Base-by-base conservation (phyloP, 1,140 invertebrate species). In the Tetramorium alpestre region DNA sequence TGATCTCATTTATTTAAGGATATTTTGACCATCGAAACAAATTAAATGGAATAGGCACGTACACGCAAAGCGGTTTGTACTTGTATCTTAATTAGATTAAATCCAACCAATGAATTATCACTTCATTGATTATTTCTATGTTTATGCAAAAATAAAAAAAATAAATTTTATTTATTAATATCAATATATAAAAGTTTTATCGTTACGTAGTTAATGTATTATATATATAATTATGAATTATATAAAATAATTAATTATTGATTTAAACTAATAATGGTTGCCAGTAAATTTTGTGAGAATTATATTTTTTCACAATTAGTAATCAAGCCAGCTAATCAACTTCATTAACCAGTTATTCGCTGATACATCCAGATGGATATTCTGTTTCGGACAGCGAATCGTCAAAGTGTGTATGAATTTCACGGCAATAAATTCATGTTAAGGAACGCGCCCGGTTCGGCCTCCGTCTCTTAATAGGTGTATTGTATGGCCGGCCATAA, bases 401-500 rank as follows among this genome's bases (percentile, higher is more conserved):
- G 67, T 75, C 80, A 38, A 62, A 60, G 28, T 41, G 38, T 56
- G 6, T 69, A 18, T 38, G 44, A 84, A 49, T 84, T 81, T 67
- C 41, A 49, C 6, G 28, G 47, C 64, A 60, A 84, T 91, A 91
- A 88, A 91, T 91, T 81, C 89, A 56, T 62, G 86, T 91, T 91
- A 90, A 92, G 89, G 86, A 82, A 86, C 85, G 75, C 73, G 58
- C 33, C 47, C 67, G 60, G 65, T 90, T 88, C 69, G 67, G n/a
- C 7, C 60, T 58, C 70, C 54, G 47, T 88, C 80, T 87, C 85
- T 67, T 90, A 76, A 89, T 84, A 90, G 49, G 41, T 49, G 82
- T 82, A 86, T 85, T 91, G 76, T 92, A 88, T 87, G 80, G 86
- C 64, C 56, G 56, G 64, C 75, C 87, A 86, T 92, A 92, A 90